Percentiles rank a stretch among this genome's conserved stretches.
These are phyloP conservation scores for Sipha maydis DNA, from an alignment of 2,888 invertebrate species.

Conservation along the genomic window DNA sequence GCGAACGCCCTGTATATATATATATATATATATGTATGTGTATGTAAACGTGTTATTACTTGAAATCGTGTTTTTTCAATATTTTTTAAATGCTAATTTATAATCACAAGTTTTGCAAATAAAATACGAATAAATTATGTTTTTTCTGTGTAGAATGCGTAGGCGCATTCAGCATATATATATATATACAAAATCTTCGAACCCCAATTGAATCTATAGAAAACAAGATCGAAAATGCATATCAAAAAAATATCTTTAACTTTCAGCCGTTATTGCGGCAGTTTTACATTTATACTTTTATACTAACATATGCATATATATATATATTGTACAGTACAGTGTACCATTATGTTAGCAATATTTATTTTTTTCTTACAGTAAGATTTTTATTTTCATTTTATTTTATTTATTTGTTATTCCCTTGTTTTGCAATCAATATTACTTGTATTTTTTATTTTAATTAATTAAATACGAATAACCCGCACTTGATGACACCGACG, in stretches of 20 bases:
- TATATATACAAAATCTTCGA: neutral
- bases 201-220: too few species aligned
- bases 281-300: neutral
- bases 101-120: neutral
- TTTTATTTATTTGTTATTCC: neutral
- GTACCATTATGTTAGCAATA: neutral
- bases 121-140: slow-evolving; percentile 11
- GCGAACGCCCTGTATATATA: neutral
- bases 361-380: neutral
- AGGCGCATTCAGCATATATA: neutral
- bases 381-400: neutral
- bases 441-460: neutral
- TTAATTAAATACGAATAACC: neutral
- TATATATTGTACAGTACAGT: neutral
- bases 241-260: too few species aligned
- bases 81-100: neutral
- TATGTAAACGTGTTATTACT: neutral
- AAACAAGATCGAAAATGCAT: too few species aligned
- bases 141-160: neutral
- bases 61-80: neutral
- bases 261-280: too few species aligned
- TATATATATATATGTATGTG: neutral
- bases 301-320: neutral
- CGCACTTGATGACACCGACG: neutral
- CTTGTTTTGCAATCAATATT: neutral